Evolutionary conservation across 2,797 vertebrate genomes (phyloP).

Genomic region (Pogonophryne albipinna): DNA sequence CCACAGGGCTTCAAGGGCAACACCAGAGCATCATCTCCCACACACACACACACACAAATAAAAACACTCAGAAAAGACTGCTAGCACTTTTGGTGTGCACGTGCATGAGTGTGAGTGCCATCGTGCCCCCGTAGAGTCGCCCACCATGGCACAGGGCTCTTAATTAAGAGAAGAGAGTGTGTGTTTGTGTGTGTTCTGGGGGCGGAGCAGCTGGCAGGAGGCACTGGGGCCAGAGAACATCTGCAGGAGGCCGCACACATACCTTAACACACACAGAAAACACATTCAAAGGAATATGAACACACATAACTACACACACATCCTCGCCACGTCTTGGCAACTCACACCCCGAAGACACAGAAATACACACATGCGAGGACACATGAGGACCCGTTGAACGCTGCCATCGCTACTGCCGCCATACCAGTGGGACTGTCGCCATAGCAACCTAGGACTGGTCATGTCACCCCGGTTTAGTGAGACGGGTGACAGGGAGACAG

Average conservation of each 20-base stretch:
- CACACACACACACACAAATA: constrained; percentile 37
- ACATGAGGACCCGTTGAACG: constrained; percentile 36
- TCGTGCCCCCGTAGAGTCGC: constrained; percentile 87
- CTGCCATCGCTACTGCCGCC: constrained; percentile 60
- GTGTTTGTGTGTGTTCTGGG: constrained; percentile 77
- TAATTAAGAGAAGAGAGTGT: constrained; percentile 95
- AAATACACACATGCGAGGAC: constrained; percentile 39
- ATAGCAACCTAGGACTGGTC: constrained; percentile 96
- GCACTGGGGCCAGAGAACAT: constrained; percentile 95
- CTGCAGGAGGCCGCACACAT: constrained; percentile 86
- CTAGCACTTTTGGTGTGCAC: constrained; percentile 32
- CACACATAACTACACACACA: constrained; percentile 37
- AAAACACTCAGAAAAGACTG: constrained; percentile 49
- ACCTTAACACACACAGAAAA: constrained; percentile 1
- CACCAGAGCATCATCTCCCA: constrained; percentile 53
- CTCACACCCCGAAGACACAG: constrained; percentile 35
- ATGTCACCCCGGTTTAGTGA: constrained; percentile 86
- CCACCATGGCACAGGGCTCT: constrained; percentile 92
- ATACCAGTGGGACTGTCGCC: constrained; percentile 91
- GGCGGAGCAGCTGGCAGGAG: constrained; percentile 97
- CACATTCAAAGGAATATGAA: constrained; percentile 14
- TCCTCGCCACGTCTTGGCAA: constrained; percentile 49
- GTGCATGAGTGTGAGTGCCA: constrained; percentile 78
- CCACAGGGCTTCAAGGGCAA: constrained; percentile 75
- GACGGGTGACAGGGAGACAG: constrained; percentile 72